phyloP scores from a whole-genome alignment of 1,140 invertebrate genomes.

The Sminthurides bifidus region DNA sequence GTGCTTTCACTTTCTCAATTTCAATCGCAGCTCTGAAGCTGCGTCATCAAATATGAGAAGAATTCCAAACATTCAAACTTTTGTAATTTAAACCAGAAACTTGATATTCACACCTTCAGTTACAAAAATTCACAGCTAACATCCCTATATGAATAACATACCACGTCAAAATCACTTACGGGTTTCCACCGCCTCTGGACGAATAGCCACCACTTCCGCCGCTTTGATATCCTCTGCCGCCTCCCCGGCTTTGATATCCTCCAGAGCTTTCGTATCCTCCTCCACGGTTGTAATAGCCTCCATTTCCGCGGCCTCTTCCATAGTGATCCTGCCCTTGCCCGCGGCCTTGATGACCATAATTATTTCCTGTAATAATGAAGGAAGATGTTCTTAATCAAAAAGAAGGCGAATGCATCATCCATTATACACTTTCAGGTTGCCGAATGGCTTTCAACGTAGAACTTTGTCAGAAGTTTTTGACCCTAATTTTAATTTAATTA shows the following conservation, averaged over 20 bases:
- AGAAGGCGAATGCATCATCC: no score
- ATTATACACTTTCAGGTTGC: no score
- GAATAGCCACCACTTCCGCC: neutral
- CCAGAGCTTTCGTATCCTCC: no score
- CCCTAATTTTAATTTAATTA: no score
- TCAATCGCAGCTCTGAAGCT: no score
- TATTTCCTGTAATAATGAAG: neutral
- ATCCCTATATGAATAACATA: no score
- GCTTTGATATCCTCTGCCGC: neutral
- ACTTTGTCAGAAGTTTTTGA: neutral
- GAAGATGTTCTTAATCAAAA: no score
- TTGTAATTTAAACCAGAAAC: neutral
- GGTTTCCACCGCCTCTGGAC: neutral
- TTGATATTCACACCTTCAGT: neutral
- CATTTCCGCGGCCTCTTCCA: conserved; percentile 10
- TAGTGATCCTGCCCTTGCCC: conserved; percentile 1
- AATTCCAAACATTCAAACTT: no score
- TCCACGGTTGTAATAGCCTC: conserved; percentile 2
- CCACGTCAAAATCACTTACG: no score
- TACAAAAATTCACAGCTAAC: no score
- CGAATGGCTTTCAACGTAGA: neutral
- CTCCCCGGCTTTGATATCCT: neutral
- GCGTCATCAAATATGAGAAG: no score
- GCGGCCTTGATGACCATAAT: neutral
- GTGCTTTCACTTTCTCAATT: no score